Conservation (phyloP, 2,113 vertebrate species). For the Calonectris borealis region DNA sequence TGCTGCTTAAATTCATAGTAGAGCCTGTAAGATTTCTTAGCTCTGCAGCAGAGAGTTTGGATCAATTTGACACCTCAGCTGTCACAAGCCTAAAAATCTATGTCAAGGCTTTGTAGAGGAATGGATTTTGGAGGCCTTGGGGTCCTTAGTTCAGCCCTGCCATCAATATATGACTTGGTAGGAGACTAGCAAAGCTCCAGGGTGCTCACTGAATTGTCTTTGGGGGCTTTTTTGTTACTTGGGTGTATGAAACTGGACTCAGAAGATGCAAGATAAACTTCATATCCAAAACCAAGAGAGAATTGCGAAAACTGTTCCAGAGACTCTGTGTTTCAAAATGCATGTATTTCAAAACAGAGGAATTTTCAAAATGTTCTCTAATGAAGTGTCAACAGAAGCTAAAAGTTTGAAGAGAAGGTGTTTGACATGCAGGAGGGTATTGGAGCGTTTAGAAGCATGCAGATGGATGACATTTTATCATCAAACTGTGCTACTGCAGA, state of each 20-base stretch:
- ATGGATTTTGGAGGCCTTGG: neutral
- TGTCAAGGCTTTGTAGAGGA: neutral
- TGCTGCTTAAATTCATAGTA: neutral
- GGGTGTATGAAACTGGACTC: neutral
- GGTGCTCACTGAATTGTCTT: neutral
- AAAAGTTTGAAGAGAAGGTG: neutral
- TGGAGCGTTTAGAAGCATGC: neutral
- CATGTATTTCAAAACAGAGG: neutral
- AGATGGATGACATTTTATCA: slow-evolving; percentile 45
- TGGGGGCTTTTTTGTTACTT: neutral
- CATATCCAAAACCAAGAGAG: neutral
- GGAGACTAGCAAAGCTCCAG: neutral
- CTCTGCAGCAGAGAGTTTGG: neutral
- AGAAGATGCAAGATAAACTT: neutral
- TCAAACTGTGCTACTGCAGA: neutral
- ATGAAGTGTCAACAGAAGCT: slow-evolving; percentile 16
- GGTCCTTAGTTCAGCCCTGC: neutral
- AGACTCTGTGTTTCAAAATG: neutral
- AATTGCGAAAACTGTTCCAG: neutral
- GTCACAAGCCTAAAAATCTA: neutral
- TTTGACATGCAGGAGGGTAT: neutral
- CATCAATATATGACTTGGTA: neutral
- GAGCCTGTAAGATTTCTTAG: neutral
- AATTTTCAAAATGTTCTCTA: slow-evolving; percentile 21
- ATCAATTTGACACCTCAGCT: neutral